Conservation (phyloP, 1,140 invertebrate genomes). For the Solenopsis fugax region DNA sequence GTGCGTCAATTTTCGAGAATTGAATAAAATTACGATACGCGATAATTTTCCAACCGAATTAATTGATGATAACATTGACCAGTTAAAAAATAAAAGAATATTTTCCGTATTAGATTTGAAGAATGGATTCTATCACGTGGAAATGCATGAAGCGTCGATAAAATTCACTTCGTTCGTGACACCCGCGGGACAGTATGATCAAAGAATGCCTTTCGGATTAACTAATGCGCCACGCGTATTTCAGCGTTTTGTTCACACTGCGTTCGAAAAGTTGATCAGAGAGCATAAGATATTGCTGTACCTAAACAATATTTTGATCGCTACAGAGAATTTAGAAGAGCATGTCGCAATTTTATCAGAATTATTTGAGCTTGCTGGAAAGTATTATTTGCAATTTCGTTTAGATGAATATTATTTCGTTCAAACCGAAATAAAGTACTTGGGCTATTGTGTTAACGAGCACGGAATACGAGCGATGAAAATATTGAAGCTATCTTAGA, state of each 20-base stretch:
- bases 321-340: background rate
- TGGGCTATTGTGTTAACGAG: background rate
- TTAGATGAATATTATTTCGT: background rate
- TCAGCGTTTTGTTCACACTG: too few species aligned
- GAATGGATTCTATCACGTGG: slow-evolving; percentile 1
- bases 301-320: background rate
- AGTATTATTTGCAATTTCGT: background rate
- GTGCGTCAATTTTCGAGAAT: too few species aligned
- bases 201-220: too few species aligned
- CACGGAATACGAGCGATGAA: background rate
- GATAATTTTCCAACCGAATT: background rate
- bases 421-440: background rate
- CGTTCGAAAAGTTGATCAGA: too few species aligned
- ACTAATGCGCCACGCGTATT: too few species aligned
- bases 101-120: slow-evolving; percentile 3
- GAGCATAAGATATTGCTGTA: background rate
- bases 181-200: background rate
- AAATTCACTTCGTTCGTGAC: slow-evolving; percentile 6
- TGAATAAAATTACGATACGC: too few species aligned
- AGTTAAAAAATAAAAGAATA: background rate
- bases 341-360: background rate
- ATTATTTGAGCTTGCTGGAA: background rate
- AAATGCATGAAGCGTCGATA: background rate
- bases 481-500: background rate
- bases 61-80: slow-evolving; percentile 34